Evolutionary conservation across 2,888 invertebrate genomes (phyloP), one percentile per base, ranked within the genome.

Genomic region (Automeris io): DNA sequence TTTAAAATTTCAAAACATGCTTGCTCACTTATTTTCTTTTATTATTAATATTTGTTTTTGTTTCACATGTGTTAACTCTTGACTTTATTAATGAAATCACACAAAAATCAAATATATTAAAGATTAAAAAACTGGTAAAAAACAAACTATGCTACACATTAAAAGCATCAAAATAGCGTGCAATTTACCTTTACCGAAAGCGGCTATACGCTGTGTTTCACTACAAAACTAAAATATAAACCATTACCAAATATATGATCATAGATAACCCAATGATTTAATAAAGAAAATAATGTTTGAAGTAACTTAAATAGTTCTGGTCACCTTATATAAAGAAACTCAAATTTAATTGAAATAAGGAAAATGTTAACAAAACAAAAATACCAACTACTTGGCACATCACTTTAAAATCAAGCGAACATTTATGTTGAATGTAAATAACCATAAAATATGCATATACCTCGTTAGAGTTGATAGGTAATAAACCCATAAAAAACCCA

Each of bases 161-260:
- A 48, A 62, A 81, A 83, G 73, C 78, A 43, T 62, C 70, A 73
- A 66, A 49, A 66, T 60, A 57, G 49, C 85, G 83, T 85, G 86
- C 86, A 77, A 60, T 70, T 80, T 85, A 83, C 86, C 86, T 82
- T 80, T 57, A 81, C 82, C 82, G 58, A 64, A 73, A 80, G 78
- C 77, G 56, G 76, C 74, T 72, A 66, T 58, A 65, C 72, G 73
- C 67, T 61, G 73, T 57, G 54, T 61, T 72, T 57, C 61, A 60
- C 76, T 77, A 77, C 55, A 72, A 69, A 65, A 77, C 66, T 70
- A 60, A 52, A 65, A 62, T 57, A 60, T 58, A 54, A 53, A 70
- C 70, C 75, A 53, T 67, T 61, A 73, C 69, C 70, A 56, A 61
- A 49, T 51, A 42, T 35, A 53, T 12, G 45, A 47, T 40, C 38